Base-by-base conservation (phyloP, 2,797 vertebrate species). In the Labroides dimidiatus region DNA sequence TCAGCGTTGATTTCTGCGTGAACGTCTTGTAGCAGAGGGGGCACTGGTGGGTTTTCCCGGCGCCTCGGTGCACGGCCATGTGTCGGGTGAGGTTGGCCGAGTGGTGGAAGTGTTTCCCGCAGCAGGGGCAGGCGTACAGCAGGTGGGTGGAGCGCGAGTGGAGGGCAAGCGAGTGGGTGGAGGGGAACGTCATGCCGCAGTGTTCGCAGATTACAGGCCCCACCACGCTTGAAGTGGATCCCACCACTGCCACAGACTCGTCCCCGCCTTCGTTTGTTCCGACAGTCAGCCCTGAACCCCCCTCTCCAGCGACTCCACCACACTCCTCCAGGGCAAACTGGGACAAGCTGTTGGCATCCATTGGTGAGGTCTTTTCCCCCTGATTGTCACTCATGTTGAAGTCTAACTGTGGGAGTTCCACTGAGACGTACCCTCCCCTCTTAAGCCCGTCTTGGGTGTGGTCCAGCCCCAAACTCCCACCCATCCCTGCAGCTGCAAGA, bases 41-140 rank as follows among this genome's bases (percentile, higher is more conserved):
- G 84, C 97, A 99, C 53, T 94, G 95, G 91, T 98, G 96, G 0
- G 95, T 93, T 53, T 97, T 98, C 23, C 86, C 82, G 2, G 94
- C 92, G 0, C 96, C 95, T 0, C 96, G 90, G 91, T 98, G 97
- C 21, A 97, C 95, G 19, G 95, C 95, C 96, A 98, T 96, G 93
- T 99, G 97, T 0, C 96, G 93, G 73, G 94, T 97, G 68, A 98
- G 95, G 93, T 97, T 98, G 92, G 93, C 94, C 44, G 96, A 94
- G 90, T 98, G 96, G 88, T 96, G 96, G 91, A 98, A 99, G 82
- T 97, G 95, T 77, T 98, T 98, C 10, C 96, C 96, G 16, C 97
- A 99, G 75, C 96, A 97, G 0, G 96, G 97, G 84, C 97, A 99
- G 84, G 95, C 92, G 72, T 97, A 98, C 5, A 97, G 94, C 72